These are phyloP conservation scores for Hemiscyllium ocellatum DNA, from an alignment of 2,113 vertebrate species.

Conservation along the genomic window DNA sequence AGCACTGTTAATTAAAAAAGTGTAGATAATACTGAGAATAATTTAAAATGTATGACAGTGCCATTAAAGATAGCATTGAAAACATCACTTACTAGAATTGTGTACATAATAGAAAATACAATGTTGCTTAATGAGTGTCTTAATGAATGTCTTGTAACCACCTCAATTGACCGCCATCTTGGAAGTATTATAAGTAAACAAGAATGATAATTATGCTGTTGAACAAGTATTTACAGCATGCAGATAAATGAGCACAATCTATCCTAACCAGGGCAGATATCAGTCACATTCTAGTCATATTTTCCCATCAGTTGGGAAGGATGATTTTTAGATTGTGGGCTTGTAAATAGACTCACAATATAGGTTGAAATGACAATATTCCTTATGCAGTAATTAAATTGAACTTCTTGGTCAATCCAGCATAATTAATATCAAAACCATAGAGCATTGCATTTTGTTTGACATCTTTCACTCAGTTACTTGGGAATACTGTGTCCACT, in stretches of 20 bases:
- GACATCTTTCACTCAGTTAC: background rate
- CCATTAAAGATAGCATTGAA: background rate
- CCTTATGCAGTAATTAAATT: background rate
- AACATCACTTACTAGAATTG: background rate
- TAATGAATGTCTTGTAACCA: background rate
- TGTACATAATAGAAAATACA: background rate
- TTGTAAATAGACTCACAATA: background rate
- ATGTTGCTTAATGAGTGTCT: background rate
- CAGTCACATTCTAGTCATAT: background rate
- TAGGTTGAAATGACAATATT: background rate
- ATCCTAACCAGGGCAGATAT: background rate
- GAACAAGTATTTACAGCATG: background rate
- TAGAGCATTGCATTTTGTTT: background rate
- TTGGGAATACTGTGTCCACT: background rate
- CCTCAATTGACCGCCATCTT: background rate
- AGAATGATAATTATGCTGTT: background rate
- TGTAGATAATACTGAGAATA: background rate
- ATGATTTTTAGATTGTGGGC: background rate
- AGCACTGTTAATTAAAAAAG: background rate
- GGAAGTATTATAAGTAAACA: background rate
- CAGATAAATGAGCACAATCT: background rate
- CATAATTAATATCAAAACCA: constrained; percentile 9
- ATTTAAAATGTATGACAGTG: background rate
- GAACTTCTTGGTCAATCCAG: background rate
- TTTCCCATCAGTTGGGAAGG: background rate